These are phyloP conservation scores for Lophochroa leadbeateri DNA, from an alignment of 2,113 vertebrate genomes.

Conservation along the genomic window DNA sequence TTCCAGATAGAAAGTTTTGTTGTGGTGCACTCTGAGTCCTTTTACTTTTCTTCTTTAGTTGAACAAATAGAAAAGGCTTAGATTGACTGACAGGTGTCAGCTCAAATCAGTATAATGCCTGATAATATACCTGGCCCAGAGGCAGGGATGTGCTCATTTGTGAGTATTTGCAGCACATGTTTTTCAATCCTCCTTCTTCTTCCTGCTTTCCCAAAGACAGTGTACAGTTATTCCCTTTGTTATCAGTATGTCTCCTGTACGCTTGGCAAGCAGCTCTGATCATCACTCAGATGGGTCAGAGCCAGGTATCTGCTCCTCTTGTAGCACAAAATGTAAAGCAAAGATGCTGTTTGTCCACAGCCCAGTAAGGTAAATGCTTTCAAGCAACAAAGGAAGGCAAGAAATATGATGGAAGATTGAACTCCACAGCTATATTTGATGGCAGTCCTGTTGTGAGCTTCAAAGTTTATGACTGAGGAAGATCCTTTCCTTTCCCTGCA, in stretches of 20 bases:
- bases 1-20: background rate
- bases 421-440: background rate
- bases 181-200: background rate
- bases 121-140: background rate
- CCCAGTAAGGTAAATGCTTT: rapidly evolving
- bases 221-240: rapidly evolving
- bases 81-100: background rate
- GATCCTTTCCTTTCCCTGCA: background rate
- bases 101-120: background rate
- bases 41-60: background rate
- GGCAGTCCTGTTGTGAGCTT: background rate
- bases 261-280: background rate
- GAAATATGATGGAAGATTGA: background rate
- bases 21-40: background rate
- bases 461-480: background rate
- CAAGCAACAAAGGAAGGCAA: background rate
- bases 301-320: background rate
- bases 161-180: background rate
- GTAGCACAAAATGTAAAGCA: background rate
- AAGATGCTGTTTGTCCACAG: background rate
- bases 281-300: background rate
- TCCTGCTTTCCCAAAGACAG: background rate
- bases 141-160: background rate
- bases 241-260: background rate
- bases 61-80: background rate